Evolutionary conservation across 2,113 vertebrate species (phyloP).

Genomic region (Pterophyllum scalare): DNA sequence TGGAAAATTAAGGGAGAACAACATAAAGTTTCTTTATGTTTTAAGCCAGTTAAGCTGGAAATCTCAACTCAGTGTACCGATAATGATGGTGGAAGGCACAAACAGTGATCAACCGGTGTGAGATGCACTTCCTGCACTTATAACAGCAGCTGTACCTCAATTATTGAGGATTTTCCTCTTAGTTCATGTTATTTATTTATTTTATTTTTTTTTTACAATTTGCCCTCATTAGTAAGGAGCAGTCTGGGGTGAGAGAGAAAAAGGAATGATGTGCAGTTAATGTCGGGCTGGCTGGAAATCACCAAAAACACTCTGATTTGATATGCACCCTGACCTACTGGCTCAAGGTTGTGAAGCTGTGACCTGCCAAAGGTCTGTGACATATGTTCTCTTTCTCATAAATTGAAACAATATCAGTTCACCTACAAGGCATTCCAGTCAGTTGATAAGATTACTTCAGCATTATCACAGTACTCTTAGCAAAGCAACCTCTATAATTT

Average conservation of each 20-base stretch:
- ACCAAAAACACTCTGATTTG: not conserved
- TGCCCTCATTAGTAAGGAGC: not conserved
- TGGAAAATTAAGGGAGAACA: not conserved
- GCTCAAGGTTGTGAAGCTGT: not conserved
- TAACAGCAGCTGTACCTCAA: not conserved
- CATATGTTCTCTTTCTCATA: too few species aligned
- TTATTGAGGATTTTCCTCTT: not conserved
- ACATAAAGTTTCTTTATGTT: not conserved
- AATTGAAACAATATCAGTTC: too few species aligned
- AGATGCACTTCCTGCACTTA: not conserved
- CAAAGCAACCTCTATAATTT: not conserved
- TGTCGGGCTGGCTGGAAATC: not conserved
- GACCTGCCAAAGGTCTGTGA: not conserved
- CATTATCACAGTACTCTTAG: not conserved
- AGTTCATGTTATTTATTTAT: not conserved
- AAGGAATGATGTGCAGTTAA: not conserved
- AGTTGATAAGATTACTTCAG: not conserved
- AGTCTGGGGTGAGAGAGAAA: not conserved
- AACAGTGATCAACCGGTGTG: not conserved
- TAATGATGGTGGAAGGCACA: not conserved
- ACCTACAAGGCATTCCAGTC: too few species aligned
- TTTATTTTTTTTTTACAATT: not conserved
- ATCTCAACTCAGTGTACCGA: not conserved
- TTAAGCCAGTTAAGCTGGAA: not conserved
- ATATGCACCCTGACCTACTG: not conserved